Conservation (phyloP, 2,113 vertebrate genomes). For the Periophthalmodon schlosseri region DNA sequence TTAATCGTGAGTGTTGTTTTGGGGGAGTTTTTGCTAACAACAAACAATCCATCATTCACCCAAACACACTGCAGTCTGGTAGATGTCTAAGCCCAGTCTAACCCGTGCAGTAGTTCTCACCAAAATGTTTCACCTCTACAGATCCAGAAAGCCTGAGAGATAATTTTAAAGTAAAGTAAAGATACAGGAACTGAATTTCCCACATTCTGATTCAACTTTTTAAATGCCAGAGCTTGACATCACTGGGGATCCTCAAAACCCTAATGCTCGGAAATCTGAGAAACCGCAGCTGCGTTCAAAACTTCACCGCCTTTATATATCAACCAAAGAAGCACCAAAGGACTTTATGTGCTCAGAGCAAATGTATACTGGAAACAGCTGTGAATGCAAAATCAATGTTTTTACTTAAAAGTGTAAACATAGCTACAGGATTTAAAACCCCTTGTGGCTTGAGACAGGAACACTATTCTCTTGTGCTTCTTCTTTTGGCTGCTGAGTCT, state of each 20-base stretch:
- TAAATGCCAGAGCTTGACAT: slow-evolving; percentile 1
- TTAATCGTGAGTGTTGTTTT: no score
- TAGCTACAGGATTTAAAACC: background rate
- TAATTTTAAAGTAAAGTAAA: background rate
- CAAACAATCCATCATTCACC: background rate
- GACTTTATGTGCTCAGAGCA: background rate
- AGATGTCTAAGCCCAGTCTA: background rate
- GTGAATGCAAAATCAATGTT: slow-evolving; percentile 13
- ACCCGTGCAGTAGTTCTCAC: background rate
- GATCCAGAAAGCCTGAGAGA: background rate
- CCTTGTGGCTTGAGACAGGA: background rate
- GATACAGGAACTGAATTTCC: slow-evolving; percentile 11
- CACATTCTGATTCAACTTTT: background rate
- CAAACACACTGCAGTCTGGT: background rate
- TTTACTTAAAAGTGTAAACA: slow-evolving; percentile 4
- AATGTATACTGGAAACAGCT: slow-evolving; percentile 12
- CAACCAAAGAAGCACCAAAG: slow-evolving; percentile 1
- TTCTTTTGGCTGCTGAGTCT: background rate
- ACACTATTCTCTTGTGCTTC: background rate
- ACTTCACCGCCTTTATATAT: background rate
- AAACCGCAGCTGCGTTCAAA: slow-evolving; percentile 29
- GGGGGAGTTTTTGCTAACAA: no score
- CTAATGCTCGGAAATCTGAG: slow-evolving; percentile 9
- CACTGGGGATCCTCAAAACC: slow-evolving; percentile 11
- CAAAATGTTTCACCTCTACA: background rate